phyloP scores from a whole-genome alignment of 2,797 vertebrate genomes.

The Tinamus major region DNA sequence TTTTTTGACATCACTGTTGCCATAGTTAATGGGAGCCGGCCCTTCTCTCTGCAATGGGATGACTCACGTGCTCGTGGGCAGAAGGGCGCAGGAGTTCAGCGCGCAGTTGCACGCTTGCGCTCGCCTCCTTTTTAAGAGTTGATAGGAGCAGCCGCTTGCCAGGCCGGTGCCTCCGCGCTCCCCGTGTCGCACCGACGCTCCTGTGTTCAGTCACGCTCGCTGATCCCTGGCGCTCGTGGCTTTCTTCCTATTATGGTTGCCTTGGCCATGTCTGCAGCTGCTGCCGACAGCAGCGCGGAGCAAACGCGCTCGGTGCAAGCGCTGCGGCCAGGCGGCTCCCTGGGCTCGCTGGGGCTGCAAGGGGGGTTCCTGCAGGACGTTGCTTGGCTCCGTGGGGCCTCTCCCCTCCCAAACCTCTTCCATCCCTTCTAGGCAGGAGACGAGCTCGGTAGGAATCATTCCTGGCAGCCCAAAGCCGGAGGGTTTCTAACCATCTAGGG shows the following conservation, averaged over 20 bases:
- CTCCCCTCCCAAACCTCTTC: not conserved
- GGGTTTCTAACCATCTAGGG: not conserved
- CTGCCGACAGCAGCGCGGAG: not conserved
- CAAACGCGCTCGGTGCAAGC: not conserved
- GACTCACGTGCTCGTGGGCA: not conserved
- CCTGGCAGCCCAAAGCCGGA: not conserved
- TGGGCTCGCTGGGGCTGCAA: not conserved
- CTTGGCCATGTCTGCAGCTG: constrained; percentile 9
- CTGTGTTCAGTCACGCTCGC: not conserved
- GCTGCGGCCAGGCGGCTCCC: not conserved
- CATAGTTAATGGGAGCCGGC: fast-evolving
- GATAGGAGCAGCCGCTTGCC: not conserved
- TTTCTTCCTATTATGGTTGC: constrained; percentile 58
- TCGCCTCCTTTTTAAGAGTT: not conserved
- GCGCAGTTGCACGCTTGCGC: not conserved
- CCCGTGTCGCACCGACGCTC: not conserved
- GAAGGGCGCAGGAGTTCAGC: not conserved
- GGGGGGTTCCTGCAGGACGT: not conserved
- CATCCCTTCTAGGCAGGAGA: too few species aligned
- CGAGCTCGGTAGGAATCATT: not conserved
- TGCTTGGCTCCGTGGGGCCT: not conserved
- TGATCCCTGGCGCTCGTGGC: constrained; percentile 11
- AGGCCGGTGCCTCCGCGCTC: not conserved
- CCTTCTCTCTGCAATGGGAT: not conserved
- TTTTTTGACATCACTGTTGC: not conserved